phyloP scores from a whole-genome alignment of 2,113 vertebrate genomes.

The Chelonoidis abingdonii region DNA sequence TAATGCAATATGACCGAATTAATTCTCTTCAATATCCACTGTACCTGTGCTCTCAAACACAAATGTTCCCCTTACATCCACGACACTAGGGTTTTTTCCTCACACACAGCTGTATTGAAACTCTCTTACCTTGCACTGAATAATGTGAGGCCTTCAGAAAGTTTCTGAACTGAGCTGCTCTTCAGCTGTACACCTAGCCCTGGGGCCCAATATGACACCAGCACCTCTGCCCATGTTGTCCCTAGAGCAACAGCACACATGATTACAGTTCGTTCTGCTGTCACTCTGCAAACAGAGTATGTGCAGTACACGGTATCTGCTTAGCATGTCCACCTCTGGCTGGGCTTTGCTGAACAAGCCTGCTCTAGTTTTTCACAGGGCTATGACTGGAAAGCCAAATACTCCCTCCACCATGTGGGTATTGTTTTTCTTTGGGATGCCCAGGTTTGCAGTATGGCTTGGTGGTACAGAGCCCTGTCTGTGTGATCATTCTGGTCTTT shows the following conservation, averaged over 20 bases:
- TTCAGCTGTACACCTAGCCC: too few relatives aligned
- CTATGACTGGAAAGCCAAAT: neutral
- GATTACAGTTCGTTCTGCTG: neutral
- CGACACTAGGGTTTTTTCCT: neutral
- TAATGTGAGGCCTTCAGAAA: too few relatives aligned
- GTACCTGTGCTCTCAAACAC: too few relatives aligned
- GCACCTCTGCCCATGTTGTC: neutral
- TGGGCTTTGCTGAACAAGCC: neutral
- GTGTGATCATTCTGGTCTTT: too few relatives aligned
- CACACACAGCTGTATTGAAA: too few relatives aligned
- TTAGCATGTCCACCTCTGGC: neutral
- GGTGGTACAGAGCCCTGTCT: too few relatives aligned
- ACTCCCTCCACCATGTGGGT: neutral
- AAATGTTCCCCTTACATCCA: neutral
- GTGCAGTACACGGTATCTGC: neutral
- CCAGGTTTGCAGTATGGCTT: neutral
- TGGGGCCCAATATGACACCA: neutral
- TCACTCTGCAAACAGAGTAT: neutral
- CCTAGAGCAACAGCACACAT: neutral
- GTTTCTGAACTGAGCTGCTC: too few relatives aligned
- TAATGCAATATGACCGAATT: neutral
- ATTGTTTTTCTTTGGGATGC: neutral
- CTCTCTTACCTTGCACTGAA: too few relatives aligned
- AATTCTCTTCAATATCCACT: neutral
- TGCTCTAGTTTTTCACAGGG: neutral